A percentile compares a stretch with the other conserved stretches of the same genome.
These are phyloP conservation scores for Onychomys leucogaster DNA, from an alignment of 2,797 vertebrate species.

Conservation along the genomic window DNA sequence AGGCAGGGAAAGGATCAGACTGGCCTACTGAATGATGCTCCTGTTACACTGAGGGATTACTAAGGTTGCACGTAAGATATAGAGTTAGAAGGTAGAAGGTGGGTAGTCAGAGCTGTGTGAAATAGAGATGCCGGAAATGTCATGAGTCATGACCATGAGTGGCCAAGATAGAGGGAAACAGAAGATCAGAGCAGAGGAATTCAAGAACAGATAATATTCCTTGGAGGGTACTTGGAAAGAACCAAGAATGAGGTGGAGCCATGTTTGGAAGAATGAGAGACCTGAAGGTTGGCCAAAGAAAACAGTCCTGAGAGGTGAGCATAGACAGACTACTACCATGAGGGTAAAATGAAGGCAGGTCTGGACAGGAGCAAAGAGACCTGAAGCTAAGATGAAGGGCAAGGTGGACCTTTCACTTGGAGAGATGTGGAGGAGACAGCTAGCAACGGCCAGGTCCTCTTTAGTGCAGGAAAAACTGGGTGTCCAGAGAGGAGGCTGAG, in stretches of 20 bases:
- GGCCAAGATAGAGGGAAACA: background rate
- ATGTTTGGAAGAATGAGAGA: background rate
- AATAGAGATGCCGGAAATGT: background rate
- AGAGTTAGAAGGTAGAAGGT: background rate
- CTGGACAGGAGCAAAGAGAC: background rate
- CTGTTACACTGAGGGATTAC: background rate
- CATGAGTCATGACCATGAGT: background rate
- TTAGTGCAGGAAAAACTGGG: background rate
- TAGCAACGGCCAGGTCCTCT: background rate
- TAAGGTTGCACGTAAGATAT: background rate
- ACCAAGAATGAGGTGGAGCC: background rate
- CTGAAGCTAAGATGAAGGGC: background rate
- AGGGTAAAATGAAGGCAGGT: background rate
- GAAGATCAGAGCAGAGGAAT: background rate
- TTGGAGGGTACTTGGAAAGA: background rate
- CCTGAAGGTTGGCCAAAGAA: background rate
- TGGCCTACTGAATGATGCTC: background rate
- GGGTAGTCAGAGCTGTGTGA: background rate
- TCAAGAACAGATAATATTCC: background rate
- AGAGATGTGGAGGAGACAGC: background rate
- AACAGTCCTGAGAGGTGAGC: background rate
- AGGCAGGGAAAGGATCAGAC: too few relatives aligned
- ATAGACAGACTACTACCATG: fast-evolving
- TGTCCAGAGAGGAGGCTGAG: background rate
- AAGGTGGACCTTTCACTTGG: background rate